Conservation (phyloP, 2,797 vertebrate species). For the Acanthiza pusilla region DNA sequence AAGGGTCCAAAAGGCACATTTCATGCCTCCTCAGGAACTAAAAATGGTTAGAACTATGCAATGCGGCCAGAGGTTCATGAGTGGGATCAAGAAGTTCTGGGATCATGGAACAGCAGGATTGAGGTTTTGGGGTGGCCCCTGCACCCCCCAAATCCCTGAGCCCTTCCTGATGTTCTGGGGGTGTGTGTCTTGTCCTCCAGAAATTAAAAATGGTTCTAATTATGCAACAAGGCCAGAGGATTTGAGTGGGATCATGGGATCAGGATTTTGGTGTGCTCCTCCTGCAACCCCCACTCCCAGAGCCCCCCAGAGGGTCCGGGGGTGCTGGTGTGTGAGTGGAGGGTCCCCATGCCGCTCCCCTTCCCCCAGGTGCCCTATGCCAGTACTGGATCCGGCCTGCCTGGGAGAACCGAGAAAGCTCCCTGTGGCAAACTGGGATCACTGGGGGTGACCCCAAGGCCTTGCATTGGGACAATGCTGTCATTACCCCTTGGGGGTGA, state of each 20-base stretch:
- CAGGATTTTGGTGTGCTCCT: background rate
- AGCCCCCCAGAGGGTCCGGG: background rate
- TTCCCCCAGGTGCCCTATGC: background rate
- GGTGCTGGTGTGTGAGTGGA: background rate
- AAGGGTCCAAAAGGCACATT: background rate
- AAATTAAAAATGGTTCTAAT: background rate
- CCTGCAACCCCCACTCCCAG: no score
- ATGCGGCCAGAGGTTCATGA: background rate
- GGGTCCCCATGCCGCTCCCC: rapidly evolving
- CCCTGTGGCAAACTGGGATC: background rate
- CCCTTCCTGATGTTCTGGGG: background rate
- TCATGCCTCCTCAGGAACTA: background rate
- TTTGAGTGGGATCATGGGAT: background rate
- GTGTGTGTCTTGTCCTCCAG: background rate
- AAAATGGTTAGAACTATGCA: background rate
- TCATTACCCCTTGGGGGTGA: no score
- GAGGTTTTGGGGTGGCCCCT: background rate
- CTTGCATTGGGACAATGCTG: background rate
- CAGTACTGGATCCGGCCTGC: background rate
- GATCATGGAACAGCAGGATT: background rate
- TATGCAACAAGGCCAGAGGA: background rate
- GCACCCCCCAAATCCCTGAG: background rate
- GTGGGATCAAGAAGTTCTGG: background rate
- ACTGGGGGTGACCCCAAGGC: background rate
- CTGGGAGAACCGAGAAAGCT: background rate